Evolutionary conservation across 2,797 vertebrate species (phyloP).

Genomic region (Benthosema pterotum): DNA sequence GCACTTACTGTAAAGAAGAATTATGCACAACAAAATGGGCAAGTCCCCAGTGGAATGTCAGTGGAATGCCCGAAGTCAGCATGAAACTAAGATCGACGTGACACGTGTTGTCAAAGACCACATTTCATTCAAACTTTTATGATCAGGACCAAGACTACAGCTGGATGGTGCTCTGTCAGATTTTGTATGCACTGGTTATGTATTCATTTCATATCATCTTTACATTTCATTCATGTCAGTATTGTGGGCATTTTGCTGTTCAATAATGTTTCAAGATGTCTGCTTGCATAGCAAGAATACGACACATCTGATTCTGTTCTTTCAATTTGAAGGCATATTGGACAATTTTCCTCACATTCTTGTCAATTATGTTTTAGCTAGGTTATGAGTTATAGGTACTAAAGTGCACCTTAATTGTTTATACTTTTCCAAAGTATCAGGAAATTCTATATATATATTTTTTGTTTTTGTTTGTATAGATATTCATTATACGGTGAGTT

Average conservation of each 20-base stretch:
- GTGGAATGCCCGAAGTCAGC: background rate
- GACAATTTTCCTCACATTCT: slow-evolving; percentile 44
- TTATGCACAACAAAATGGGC: background rate
- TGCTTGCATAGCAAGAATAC: slow-evolving; percentile 27
- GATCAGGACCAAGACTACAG: background rate
- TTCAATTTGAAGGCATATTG: slow-evolving; percentile 34
- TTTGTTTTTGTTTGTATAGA: slow-evolving; percentile 63
- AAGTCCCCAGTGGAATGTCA: background rate
- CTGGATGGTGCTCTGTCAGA: slow-evolving; percentile 30
- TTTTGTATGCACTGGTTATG: slow-evolving; percentile 48
- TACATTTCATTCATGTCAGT: slow-evolving; percentile 13
- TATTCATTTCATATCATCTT: too few species aligned
- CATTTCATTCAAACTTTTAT: slow-evolving; percentile 12
- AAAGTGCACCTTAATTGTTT: slow-evolving; percentile 79
- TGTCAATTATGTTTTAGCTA: slow-evolving; percentile 44
- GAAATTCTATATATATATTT: slow-evolving; percentile 41
- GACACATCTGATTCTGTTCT: slow-evolving; percentile 43
- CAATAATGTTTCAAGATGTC: slow-evolving; percentile 30
- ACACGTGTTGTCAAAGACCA: slow-evolving; percentile 26
- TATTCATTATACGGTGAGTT: slow-evolving; percentile 60
- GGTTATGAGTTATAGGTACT: slow-evolving; percentile 59
- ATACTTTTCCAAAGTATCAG: slow-evolving; percentile 66
- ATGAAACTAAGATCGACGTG: background rate
- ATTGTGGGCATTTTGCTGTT: slow-evolving; percentile 38
- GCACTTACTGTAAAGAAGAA: slow-evolving; percentile 51